Percentiles rank a stretch among this genome's conserved stretches.
These are phyloP conservation scores for Berghia stephanieae DNA, from an alignment of 1,140 invertebrate species.

Conservation along the genomic window DNA sequence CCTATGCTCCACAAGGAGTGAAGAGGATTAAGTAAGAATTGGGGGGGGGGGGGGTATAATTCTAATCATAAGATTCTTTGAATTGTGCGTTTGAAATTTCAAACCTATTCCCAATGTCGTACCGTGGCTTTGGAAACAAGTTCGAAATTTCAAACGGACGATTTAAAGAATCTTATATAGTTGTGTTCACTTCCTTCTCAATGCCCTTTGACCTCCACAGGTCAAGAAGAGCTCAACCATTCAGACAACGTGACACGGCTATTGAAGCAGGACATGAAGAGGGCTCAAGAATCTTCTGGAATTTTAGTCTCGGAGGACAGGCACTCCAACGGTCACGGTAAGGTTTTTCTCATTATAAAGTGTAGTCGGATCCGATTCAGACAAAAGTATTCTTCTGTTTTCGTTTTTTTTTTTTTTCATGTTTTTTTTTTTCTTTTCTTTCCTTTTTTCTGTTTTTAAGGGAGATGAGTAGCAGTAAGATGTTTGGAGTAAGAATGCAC, in stretches of 20 bases:
- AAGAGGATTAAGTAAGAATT: too few relatives aligned
- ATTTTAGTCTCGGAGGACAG: not conserved
- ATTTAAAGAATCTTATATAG: not conserved
- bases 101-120: too few relatives aligned
- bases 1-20: too few relatives aligned
- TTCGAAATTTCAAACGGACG: not conserved
- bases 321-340: not conserved
- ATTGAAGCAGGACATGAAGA: not conserved
- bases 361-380: not conserved
- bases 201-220: too few relatives aligned
- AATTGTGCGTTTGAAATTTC: too few relatives aligned
- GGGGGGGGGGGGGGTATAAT: too few relatives aligned
- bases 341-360: not conserved
- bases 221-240: not conserved
- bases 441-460: too few relatives aligned
- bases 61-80: too few relatives aligned
- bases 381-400: not conserved
- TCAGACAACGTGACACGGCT: constrained; percentile 1
- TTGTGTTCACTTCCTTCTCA: too few relatives aligned
- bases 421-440: too few relatives aligned
- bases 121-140: not conserved
- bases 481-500: too few relatives aligned
- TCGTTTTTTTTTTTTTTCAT: not conserved
- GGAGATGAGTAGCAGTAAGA: too few relatives aligned
- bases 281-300: not conserved